Percentiles rank a stretch among this genome's conserved stretches.
phyloP scores from a whole-genome alignment of 2,113 vertebrate species.

The Sphaerodactylus townsendi region DNA sequence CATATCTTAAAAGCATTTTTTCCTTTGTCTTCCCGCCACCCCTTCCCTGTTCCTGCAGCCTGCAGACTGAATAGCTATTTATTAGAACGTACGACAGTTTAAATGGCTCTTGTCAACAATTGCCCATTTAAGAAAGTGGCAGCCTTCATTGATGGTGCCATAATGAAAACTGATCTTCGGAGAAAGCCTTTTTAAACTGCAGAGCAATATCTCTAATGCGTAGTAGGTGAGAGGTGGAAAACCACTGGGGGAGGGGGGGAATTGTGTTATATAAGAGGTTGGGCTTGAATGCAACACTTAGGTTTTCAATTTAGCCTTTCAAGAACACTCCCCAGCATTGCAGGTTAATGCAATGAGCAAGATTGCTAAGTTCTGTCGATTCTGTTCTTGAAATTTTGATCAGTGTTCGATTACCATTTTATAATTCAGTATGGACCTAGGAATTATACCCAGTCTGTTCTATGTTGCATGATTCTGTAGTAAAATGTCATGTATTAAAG shows the following conservation, averaged over 20 bases:
- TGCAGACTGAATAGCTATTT: slow-evolving; percentile 34
- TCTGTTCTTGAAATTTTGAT: neutral
- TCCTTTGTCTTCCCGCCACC: neutral
- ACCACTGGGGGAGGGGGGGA: slow-evolving; percentile 2
- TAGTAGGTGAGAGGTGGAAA: slow-evolving; percentile 20
- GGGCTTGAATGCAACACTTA: neutral
- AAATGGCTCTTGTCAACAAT: slow-evolving; percentile 43
- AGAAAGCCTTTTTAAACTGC: slow-evolving; percentile 31
- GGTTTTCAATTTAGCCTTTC: neutral
- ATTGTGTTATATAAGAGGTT: slow-evolving; percentile 10
- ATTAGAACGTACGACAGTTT: slow-evolving; percentile 43
- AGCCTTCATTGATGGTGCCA: slow-evolving; percentile 21
- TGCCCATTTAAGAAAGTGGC: slow-evolving; percentile 41
- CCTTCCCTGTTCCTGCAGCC: slow-evolving; percentile 9
- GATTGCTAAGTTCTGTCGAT: neutral
- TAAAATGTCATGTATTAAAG: neutral
- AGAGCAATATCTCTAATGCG: slow-evolving; percentile 8
- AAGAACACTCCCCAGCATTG: slow-evolving; percentile 2
- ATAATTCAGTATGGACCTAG: neutral
- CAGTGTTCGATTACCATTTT: neutral
- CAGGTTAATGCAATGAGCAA: neutral
- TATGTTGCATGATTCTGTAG: neutral
- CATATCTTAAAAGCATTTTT: slow-evolving; percentile 38
- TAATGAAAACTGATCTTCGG: slow-evolving; percentile 44
- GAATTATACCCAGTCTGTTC: neutral